Evolutionary conservation across 2,797 vertebrate genomes (phyloP).

Genomic region (Lacerta bilineata): DNA sequence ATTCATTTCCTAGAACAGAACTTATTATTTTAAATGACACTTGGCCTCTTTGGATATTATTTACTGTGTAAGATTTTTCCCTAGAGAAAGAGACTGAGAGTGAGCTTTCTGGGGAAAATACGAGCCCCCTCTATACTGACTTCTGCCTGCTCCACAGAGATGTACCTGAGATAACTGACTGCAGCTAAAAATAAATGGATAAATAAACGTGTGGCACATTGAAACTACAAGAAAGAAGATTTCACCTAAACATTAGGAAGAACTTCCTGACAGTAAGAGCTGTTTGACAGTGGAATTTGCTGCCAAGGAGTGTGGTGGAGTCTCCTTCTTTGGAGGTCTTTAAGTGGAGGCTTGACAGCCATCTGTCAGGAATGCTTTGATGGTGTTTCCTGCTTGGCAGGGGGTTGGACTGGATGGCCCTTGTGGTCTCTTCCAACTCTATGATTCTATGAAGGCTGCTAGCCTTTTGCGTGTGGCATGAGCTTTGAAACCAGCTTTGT

Average conservation of each 20-base stretch:
- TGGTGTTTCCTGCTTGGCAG: no score
- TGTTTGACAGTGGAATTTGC: no score
- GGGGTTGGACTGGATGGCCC: no score
- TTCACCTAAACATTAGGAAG: no score
- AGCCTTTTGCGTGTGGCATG: background rate
- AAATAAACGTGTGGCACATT: background rate
- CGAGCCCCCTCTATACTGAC: background rate
- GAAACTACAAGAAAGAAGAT: no score
- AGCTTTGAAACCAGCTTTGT: background rate
- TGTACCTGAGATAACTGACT: background rate
- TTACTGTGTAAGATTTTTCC: background rate
- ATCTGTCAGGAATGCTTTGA: no score
- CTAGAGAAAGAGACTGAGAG: background rate
- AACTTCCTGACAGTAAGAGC: no score
- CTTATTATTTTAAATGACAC: background rate
- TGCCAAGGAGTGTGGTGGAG: no score
- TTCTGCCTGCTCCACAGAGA: background rate
- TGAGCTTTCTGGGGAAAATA: background rate
- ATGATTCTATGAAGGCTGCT: background rate
- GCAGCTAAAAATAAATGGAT: background rate
- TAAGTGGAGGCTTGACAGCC: no score
- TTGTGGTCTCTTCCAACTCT: no score
- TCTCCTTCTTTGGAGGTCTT: no score
- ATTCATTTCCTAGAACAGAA: background rate
- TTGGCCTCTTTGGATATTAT: background rate